Evolutionary conservation across 2,888 invertebrate species (phyloP), one percentile per base, ranked within the genome.

Genomic region (Trichogramma evanescens): DNA sequence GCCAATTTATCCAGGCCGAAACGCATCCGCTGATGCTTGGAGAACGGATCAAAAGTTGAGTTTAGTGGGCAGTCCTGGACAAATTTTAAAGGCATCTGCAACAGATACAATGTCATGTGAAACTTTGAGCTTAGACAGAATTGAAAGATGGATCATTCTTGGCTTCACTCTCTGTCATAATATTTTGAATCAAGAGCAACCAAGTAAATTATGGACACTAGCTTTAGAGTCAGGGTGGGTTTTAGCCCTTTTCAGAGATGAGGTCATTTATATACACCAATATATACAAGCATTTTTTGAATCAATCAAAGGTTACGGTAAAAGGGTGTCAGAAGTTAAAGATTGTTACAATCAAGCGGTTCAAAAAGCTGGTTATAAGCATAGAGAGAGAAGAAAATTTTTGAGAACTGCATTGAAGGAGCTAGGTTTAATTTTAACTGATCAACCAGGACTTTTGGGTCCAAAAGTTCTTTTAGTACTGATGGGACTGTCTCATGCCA

Each of bases 91-190:
- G 77, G 95, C 97, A 4, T 91, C 95, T 0, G 89, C 93, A 69
- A 95, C 95, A 0, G 96, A 96, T 69, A 93, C 91, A 38, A 95
- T 97, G 86, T 96, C 97, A 3, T 98, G 97, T 78, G 99, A 99
- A 81, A 98, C 93, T 78, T 80, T 99, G 54, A 96, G 98, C 1
- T 79, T 98, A 62, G 98, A 99, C 74, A 85, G 87, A 46, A 89
- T 99, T 83, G 99, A 99, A 74, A 86, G 94, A 71, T 99, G 97
- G 96, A 90, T 99, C 40, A 91, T 98, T 68, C 91, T 98, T 78
- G 96, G 97, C 0, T 88, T 95, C 72, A 85, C 95, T 66, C 80
- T 98, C 46, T 93, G 95, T 73, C 95, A 96, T 77, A 90, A 89
- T 72, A 88, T 89, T 78, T 80, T 98, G 46, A 90, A 92, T 71